These are phyloP conservation scores for Lasioglossum morio DNA, from an alignment of 2,888 invertebrate genomes.

Conservation along the genomic window DNA sequence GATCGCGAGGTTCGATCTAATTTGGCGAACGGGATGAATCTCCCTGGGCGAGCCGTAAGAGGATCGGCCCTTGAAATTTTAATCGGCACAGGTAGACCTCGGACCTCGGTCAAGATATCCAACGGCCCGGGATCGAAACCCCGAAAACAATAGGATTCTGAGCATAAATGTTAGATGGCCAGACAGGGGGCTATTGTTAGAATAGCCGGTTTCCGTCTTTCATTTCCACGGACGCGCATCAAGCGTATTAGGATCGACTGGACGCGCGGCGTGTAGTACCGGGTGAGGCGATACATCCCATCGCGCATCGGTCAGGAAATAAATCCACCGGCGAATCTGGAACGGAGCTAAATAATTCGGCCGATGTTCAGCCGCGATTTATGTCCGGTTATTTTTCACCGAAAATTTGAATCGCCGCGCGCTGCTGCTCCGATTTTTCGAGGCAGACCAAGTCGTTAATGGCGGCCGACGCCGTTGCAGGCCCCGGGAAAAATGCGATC, in stretches of 20 bases:
- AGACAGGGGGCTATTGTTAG: slow-evolving; percentile 15
- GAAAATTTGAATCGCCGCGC: slow-evolving; percentile 17
- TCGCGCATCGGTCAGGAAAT: slow-evolving; percentile 31
- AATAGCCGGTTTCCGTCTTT: slow-evolving; percentile 25
- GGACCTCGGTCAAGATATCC: background rate
- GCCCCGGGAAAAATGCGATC: background rate
- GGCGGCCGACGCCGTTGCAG: background rate
- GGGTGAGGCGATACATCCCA: slow-evolving; percentile 34
- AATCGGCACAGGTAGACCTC: background rate
- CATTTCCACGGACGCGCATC: slow-evolving; percentile 41
- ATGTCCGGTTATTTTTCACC: slow-evolving; percentile 40
- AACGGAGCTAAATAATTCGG: slow-evolving; percentile 52
- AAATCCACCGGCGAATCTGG: slow-evolving; percentile 41
- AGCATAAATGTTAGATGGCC: slow-evolving; percentile 34
- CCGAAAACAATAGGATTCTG: slow-evolving; percentile 22
- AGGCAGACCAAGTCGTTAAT: background rate
- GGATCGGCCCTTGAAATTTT: background rate
- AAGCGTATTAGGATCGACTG: slow-evolving; percentile 49
- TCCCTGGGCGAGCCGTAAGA: background rate
- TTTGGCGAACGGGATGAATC: background rate
- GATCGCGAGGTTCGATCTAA: background rate
- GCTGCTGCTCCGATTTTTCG: background rate
- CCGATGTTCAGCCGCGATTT: slow-evolving; percentile 12
- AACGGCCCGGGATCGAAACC: background rate
- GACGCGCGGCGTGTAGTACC: slow-evolving; percentile 12